Percentiles rank a stretch among this genome's conserved stretches.
Conservation (phyloP, 1,140 invertebrate genomes). For the Pseudomyrmex pallidus region DNA sequence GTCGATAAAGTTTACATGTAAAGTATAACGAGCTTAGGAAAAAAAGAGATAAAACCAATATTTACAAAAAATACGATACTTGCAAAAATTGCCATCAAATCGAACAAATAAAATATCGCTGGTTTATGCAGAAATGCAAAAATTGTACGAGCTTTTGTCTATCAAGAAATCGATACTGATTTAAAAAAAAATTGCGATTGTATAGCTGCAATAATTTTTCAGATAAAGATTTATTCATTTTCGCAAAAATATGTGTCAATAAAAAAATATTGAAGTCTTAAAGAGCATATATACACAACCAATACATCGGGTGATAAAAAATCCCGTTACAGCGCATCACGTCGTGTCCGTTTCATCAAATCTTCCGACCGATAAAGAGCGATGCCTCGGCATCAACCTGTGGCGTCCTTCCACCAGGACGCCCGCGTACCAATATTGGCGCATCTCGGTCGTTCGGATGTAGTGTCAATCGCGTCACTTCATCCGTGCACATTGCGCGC, state of each 20-base stretch:
- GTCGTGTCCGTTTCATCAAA: conserved; percentile 59
- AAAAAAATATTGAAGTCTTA: conserved; percentile 9
- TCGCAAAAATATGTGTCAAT: background rate
- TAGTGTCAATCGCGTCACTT: conserved; percentile 72
- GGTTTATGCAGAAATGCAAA: background rate
- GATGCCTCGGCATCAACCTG: conserved; percentile 72
- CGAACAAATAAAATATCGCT: conserved; percentile 14
- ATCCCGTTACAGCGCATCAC: conserved; percentile 57
- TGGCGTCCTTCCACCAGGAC: conserved; percentile 70
- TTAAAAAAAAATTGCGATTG: background rate
- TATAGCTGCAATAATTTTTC: background rate
- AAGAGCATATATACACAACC: conserved; percentile 7
- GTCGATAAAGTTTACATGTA: background rate
- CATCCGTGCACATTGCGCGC: conserved; percentile 51
- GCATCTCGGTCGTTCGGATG: conserved; percentile 71
- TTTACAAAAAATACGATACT: background rate
- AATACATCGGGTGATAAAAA: conserved; percentile 42
- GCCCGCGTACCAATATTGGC: conserved; percentile 68
- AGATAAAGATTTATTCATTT: conserved; percentile 14
- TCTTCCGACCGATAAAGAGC: conserved; percentile 61
- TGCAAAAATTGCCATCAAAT: background rate
- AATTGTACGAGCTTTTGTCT: background rate
- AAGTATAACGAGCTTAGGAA: background rate
- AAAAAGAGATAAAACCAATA: background rate
- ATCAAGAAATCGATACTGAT: background rate